phyloP scores from a whole-genome alignment of 2,113 vertebrate genomes.

The Lynx canadensis region DNA sequence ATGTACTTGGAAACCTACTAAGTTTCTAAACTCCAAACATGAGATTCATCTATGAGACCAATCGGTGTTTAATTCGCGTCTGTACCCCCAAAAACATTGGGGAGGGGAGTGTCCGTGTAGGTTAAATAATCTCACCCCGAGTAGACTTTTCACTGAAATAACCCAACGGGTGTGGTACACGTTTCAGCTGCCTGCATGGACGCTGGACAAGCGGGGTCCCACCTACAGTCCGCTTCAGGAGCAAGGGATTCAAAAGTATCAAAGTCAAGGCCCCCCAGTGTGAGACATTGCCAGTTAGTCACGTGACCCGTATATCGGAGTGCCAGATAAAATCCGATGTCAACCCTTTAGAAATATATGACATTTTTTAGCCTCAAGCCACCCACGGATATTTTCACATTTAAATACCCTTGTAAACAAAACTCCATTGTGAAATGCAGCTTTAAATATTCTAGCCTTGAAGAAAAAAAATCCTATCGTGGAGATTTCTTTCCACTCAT shows the following conservation, averaged over 20 bases:
- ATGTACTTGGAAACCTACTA: neutral
- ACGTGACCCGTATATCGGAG: fast-evolving
- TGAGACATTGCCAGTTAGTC: fast-evolving
- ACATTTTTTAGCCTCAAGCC: neutral
- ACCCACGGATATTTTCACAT: neutral
- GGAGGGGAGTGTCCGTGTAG: neutral
- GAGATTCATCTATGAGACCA: neutral
- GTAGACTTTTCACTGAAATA: neutral
- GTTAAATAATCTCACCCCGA: neutral
- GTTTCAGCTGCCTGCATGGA: neutral
- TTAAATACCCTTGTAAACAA: neutral
- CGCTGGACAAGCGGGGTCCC: neutral
- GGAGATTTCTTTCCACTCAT: neutral
- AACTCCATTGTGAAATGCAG: neutral
- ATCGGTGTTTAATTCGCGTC: neutral
- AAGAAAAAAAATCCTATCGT: neutral
- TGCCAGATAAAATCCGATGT: neutral
- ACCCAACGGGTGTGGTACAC: neutral
- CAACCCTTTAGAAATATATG: neutral
- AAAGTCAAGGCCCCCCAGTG: fast-evolving
- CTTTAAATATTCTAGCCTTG: neutral
- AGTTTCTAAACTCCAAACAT: neutral
- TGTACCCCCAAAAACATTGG: neutral
- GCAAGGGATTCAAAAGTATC: fast-evolving
- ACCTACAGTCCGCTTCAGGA: fast-evolving